Conservation (phyloP, 2,888 invertebrate species). For the Stratiomys singularior region DNA sequence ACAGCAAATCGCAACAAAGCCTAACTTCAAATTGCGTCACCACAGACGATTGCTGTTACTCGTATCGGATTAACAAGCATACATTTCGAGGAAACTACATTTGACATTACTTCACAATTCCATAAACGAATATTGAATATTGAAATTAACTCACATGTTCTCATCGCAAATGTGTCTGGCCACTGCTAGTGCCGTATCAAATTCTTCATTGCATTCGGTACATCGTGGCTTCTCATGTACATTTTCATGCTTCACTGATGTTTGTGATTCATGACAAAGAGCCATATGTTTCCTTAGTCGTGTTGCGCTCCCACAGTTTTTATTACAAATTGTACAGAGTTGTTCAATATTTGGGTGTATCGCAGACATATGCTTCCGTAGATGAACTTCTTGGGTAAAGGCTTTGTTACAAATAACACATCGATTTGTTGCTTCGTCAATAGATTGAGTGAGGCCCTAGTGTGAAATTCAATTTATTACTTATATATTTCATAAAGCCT, state of each 20-base stretch:
- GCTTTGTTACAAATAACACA: conserved; percentile 66
- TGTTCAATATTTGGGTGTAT: conserved; percentile 48
- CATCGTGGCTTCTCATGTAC: too few relatives aligned
- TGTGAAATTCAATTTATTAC: too few relatives aligned
- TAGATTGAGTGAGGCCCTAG: too few relatives aligned
- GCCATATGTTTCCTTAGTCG: conserved; percentile 65
- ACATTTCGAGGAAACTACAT: neutral
- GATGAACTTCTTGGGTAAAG: conserved; percentile 63
- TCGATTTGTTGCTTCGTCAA: conserved; percentile 49
- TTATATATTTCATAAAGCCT: too few relatives aligned
- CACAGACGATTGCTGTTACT: too few relatives aligned
- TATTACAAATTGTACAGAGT: conserved; percentile 65
- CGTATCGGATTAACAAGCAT: neutral
- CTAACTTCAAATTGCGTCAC: too few relatives aligned
- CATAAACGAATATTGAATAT: neutral
- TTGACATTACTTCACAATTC: neutral
- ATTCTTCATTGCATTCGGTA: conserved; percentile 17
- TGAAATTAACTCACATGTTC: conserved; percentile 12
- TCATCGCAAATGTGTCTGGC: neutral
- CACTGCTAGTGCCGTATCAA: neutral
- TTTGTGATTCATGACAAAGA: too few relatives aligned
- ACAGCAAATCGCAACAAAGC: too few relatives aligned
- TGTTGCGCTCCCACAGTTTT: conserved; percentile 64
- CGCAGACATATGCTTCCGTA: conserved; percentile 59
- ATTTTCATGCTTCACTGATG: too few relatives aligned